phyloP scores from a whole-genome alignment of 2,888 invertebrate species.

The Aphodius sticticus region DNA sequence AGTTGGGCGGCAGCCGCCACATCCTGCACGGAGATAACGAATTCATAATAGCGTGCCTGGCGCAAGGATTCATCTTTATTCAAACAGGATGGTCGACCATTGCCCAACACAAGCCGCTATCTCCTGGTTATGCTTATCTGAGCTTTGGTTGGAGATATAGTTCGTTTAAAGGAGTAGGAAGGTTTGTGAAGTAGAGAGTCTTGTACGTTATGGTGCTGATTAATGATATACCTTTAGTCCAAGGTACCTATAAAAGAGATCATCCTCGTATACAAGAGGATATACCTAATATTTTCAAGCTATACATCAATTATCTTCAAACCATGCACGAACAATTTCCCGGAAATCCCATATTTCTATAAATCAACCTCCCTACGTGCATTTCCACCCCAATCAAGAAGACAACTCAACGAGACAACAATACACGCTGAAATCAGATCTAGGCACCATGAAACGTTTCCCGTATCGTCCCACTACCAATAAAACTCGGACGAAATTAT shows the following conservation, averaged over 20 bases:
- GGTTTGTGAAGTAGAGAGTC: no score
- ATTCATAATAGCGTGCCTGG: conserved; percentile 17
- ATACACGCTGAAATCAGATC: not conserved
- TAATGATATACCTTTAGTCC: no score
- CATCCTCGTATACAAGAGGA: no score
- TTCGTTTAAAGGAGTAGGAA: no score
- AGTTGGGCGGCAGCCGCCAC: conserved; percentile 9
- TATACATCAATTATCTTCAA: no score
- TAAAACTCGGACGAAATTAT: not conserved
- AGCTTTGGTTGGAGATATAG: not conserved
- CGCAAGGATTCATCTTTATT: conserved; percentile 15
- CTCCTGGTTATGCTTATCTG: no score
- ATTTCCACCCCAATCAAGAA: not conserved
- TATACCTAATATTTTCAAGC: no score
- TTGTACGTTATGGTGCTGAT: no score
- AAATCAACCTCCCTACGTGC: not conserved
- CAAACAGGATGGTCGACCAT: conserved; percentile 13
- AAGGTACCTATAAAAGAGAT: no score
- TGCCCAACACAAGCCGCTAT: not conserved
- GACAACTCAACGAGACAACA: not conserved
- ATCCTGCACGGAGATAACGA: conserved; percentile 16
- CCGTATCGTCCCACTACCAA: not conserved
- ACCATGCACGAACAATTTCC: not conserved
- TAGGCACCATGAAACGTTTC: not conserved
- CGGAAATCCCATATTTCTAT: not conserved